Percentiles rank a stretch among this genome's conserved stretches.
Conservation (phyloP, 2,888 invertebrate genomes). For the Himalopsyche anomala region DNA sequence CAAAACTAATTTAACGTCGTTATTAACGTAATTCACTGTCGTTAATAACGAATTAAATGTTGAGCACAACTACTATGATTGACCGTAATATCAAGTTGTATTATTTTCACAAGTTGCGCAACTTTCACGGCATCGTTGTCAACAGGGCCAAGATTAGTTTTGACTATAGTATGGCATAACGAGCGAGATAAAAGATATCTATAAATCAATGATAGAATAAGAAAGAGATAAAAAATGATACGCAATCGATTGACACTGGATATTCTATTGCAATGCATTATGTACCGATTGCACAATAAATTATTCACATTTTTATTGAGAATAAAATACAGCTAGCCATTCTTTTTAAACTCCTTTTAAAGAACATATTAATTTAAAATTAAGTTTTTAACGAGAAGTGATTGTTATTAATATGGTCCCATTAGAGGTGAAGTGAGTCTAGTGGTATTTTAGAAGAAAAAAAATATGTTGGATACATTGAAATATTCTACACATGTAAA, state of each 20-base stretch:
- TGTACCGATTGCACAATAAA: background rate
- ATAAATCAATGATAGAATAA: background rate
- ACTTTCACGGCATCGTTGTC: slow-evolving; percentile 54
- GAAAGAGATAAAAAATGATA: background rate
- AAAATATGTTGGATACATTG: no score
- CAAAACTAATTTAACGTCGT: no score
- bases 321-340: background rate
- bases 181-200: background rate
- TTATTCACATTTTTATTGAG: background rate
- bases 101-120: slow-evolving; percentile 48
- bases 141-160: slow-evolving; percentile 53
- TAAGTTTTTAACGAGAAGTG: no score
- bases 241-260: slow-evolving; percentile 10
- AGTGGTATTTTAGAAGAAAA: no score
- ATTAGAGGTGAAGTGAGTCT: no score
- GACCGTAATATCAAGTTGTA: background rate
- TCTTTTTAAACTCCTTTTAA: no score
- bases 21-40: background rate
- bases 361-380: no score
- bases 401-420: no score
- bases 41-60: background rate
- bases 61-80: background rate
- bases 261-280: background rate
- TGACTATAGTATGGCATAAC: slow-evolving; percentile 2
- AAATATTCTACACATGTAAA: no score